A percentile compares a stretch with the other conserved stretches of the same genome.
These are phyloP conservation scores for Solenopsis invicta DNA, from an alignment of 1,140 invertebrate species.

Conservation along the genomic window DNA sequence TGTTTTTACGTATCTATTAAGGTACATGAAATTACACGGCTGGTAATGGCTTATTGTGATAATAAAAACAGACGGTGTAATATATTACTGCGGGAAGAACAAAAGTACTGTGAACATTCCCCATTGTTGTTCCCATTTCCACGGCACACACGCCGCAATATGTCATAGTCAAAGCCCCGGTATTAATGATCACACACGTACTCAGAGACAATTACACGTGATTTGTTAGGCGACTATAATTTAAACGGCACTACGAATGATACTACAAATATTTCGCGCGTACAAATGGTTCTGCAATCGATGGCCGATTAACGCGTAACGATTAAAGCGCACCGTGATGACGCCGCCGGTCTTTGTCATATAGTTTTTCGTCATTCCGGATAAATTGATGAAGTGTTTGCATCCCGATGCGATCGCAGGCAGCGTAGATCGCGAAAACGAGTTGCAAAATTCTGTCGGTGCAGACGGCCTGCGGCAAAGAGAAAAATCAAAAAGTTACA, in stretches of 20 bases:
- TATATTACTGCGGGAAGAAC: conserved; percentile 27
- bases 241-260: conserved; percentile 34
- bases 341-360: conserved; percentile 32
- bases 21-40: conserved; percentile 2
- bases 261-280: conserved; percentile 45
- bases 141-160: not conserved
- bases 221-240: conserved; percentile 50
- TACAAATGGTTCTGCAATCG: conserved; percentile 43
- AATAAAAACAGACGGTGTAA: conserved; percentile 35
- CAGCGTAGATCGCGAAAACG: conserved; percentile 35
- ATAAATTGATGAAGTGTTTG: conserved; percentile 47
- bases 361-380: conserved; percentile 21
- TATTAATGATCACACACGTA: conserved; percentile 51
- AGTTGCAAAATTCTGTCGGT: conserved; percentile 30
- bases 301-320: conserved; percentile 43
- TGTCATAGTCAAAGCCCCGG: conserved; percentile 30
- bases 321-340: conserved; percentile 16
- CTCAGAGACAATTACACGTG: conserved; percentile 41
- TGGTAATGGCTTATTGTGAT: conserved; percentile 28
- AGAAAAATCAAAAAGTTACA: conserved; percentile 55
- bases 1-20: conserved; percentile 38
- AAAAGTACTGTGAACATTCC: conserved; percentile 29
- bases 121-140: conserved; percentile 31
- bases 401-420: conserved; percentile 27
- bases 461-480: conserved; percentile 34